These are phyloP conservation scores for Himalopsyche phryganea DNA, from an alignment of 1,140 invertebrate genomes.

Conservation along the genomic window DNA sequence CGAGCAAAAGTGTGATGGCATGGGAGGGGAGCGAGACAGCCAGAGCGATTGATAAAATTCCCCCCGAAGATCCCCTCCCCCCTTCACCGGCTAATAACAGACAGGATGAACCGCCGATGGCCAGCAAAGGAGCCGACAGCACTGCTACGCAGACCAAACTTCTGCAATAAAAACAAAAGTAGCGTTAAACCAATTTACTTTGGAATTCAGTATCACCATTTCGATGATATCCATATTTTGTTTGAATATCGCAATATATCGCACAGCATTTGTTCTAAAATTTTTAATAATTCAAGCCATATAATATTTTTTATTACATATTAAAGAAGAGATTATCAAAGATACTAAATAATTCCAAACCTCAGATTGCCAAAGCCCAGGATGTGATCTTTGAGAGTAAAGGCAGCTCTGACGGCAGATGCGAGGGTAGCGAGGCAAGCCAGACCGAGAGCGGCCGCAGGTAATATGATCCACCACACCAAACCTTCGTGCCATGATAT, in stretches of 20 bases:
- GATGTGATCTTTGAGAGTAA: conserved; percentile 85
- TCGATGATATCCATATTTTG: background rate
- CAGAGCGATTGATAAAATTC: conserved; percentile 67
- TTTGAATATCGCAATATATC: background rate
- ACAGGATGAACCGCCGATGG: conserved; percentile 70
- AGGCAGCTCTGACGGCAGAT: conserved; percentile 83
- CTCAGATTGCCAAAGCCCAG: conserved; percentile 86
- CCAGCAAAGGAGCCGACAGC: conserved; percentile 68
- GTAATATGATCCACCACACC: conserved; percentile 87
- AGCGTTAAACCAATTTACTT: background rate
- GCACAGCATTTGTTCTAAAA: background rate
- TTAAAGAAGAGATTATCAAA: background rate
- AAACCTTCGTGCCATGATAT: conserved; percentile 88
- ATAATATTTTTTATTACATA: background rate
- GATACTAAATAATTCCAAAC: conserved; percentile 44
- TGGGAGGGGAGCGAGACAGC: conserved; percentile 68
- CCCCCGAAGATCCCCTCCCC: conserved; percentile 67
- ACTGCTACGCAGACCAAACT: conserved; percentile 74
- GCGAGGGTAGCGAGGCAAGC: conserved; percentile 77
- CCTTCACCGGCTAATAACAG: conserved; percentile 51
- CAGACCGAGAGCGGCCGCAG: conserved; percentile 72
- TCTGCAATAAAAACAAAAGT: conserved; percentile 45
- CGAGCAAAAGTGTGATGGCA: conserved; percentile 73
- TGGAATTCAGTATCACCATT: background rate
- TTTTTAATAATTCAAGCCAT: background rate